A percentile compares a stretch with the other conserved stretches of the same genome.
Conservation (phyloP, 2,888 invertebrate genomes). For the Antheraea yamamai region DNA sequence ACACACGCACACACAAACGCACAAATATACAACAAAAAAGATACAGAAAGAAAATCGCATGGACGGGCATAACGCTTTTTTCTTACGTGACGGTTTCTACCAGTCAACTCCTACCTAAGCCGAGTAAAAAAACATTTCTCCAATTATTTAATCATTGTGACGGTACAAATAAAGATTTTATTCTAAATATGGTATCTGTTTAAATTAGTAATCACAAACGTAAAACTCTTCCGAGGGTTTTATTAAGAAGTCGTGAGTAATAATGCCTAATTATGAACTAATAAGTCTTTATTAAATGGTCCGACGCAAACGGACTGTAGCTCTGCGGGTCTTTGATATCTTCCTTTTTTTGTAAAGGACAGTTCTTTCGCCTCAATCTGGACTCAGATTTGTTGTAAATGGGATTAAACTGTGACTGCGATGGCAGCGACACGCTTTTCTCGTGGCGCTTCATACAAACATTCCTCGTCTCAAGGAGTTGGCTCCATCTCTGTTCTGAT, state of each 20-base stretch:
- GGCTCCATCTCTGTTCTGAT: background rate
- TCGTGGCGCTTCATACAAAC: constrained; percentile 33
- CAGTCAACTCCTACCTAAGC: no score
- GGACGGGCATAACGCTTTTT: no score
- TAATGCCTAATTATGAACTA: constrained; percentile 39
- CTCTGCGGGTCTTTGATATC: constrained; percentile 61
- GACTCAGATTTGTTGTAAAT: constrained; percentile 73
- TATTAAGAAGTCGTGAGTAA: constrained; percentile 15
- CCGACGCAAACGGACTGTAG: constrained; percentile 62
- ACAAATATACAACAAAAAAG: no score
- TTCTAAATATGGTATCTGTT: no score
- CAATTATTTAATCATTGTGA: no score
- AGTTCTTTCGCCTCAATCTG: constrained; percentile 66
- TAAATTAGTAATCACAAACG: no score
- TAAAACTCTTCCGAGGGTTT: background rate
- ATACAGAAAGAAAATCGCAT: no score
- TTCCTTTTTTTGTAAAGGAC: constrained; percentile 68
- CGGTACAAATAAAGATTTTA: no score
- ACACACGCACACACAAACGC: no score
- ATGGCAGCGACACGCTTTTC: constrained; percentile 63
- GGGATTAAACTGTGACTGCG: constrained; percentile 65
- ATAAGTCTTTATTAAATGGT: constrained; percentile 77
- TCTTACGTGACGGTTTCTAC: no score
- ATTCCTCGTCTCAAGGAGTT: background rate
- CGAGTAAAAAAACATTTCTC: no score